Conservation (phyloP, 2,797 vertebrate species). For the Babyrousa celebensis region DNA sequence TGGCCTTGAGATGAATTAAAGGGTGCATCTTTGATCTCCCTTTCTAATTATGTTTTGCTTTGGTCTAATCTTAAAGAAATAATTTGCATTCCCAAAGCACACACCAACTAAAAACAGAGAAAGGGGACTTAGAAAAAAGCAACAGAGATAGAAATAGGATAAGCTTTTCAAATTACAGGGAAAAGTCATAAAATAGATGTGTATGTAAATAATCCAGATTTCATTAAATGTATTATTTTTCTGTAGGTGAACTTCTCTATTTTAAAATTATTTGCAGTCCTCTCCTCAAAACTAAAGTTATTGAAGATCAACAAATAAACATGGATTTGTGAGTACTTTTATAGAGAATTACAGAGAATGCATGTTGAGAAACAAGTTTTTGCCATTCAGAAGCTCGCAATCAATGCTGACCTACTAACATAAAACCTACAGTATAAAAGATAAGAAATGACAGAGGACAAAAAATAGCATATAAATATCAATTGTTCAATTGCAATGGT, state of each 20-base stretch:
- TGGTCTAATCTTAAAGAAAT: conserved; percentile 84
- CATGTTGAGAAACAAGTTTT: conserved; percentile 16
- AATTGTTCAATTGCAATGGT: background rate
- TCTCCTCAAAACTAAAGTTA: conserved; percentile 57
- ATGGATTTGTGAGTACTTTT: conserved; percentile 29
- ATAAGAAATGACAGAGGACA: background rate
- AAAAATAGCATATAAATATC: conserved; percentile 49
- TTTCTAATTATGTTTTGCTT: conserved; percentile 86
- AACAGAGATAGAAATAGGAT: conserved; percentile 35
- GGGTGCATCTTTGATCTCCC: conserved; percentile 84
- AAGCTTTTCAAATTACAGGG: conserved; percentile 68
- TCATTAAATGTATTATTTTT: conserved; percentile 78
- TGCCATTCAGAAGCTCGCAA: conserved; percentile 8
- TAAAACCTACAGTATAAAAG: conserved; percentile 9
- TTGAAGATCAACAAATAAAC: conserved; percentile 33
- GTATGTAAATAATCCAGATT: conserved; percentile 73
- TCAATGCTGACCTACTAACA: conserved; percentile 38
- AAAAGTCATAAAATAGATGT: conserved; percentile 77
- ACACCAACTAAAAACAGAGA: conserved; percentile 75
- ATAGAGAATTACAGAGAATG: conserved; percentile 43
- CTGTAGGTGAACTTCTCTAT: conserved; percentile 35
- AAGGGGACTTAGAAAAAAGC: conserved; percentile 67
- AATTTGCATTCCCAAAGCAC: conserved; percentile 85
- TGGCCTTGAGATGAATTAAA: conserved; percentile 85
- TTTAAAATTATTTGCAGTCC: conserved; percentile 48